Conservation (phyloP, 2,797 vertebrate species). For the Petrocephalus schoutedeni region DNA sequence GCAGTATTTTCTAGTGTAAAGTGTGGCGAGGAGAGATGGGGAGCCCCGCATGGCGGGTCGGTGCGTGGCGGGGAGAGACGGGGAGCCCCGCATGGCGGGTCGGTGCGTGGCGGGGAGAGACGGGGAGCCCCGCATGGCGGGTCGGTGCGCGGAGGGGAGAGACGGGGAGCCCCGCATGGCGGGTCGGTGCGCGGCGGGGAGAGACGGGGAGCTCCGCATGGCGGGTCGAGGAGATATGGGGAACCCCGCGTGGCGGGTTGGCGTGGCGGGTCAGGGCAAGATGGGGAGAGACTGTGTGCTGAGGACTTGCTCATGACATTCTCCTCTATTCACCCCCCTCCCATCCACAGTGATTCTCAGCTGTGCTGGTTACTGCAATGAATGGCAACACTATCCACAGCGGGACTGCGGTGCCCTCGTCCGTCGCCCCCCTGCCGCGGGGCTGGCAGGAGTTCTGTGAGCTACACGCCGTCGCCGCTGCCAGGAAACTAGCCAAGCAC, state of each 20-base stretch:
- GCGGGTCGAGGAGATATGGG: no score
- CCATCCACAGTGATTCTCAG: conserved; percentile 68
- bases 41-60: background rate
- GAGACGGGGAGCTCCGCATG: no score
- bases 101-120: background rate
- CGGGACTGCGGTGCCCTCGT: conserved; percentile 56
- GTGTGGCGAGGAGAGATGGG: background rate
- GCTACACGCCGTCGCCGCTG: conserved; percentile 84
- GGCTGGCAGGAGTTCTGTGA: conserved; percentile 98
- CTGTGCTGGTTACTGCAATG: conserved; percentile 84
- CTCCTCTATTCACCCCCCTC: conserved; percentile 9
- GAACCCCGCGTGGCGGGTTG: no score
- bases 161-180: no score
- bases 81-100: background rate
- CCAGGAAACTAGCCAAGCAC: conserved; percentile 83
- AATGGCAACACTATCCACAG: conserved; percentile 88
- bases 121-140: background rate
- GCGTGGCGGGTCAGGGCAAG: no score
- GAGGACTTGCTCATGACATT: background rate
- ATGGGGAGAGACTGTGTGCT: no score
- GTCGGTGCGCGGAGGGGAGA: background rate
- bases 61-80: background rate
- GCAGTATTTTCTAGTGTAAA: background rate
- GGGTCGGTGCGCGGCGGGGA: no score
- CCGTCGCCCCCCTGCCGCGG: conserved; percentile 50